Conservation (phyloP, 2,797 vertebrate species). For the Fistularia commersonii region DNA sequence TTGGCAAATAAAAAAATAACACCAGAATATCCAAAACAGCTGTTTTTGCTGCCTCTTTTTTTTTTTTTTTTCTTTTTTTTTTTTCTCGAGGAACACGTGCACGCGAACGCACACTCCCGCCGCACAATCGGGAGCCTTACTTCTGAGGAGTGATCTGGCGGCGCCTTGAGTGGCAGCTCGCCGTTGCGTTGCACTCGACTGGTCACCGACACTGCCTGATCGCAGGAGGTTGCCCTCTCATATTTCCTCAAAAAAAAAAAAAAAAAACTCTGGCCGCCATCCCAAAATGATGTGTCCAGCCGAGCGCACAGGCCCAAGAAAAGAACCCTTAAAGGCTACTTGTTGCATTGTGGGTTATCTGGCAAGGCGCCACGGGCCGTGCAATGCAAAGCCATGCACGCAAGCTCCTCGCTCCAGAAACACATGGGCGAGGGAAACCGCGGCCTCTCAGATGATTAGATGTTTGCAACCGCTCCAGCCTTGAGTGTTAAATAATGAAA, state of each 20-base stretch:
- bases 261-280: constrained; percentile 34
- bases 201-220: constrained; percentile 41
- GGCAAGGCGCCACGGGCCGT: constrained; percentile 33
- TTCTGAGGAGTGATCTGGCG: constrained; percentile 38
- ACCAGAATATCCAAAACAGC: constrained; percentile 41
- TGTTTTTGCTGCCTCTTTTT: constrained; percentile 29
- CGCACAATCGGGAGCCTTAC: constrained; percentile 37
- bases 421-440: constrained; percentile 2
- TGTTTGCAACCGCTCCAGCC: background rate
- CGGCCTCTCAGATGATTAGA: constrained; percentile 1
- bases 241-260: constrained; percentile 51
- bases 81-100: constrained; percentile 14
- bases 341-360: constrained; percentile 44
- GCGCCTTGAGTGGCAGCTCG: constrained; percentile 45
- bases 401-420: constrained; percentile 21
- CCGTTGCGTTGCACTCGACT: constrained; percentile 47
- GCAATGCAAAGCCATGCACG: constrained; percentile 20
- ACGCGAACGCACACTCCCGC: constrained; percentile 16
- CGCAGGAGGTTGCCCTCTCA: constrained; percentile 53
- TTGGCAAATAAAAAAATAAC: no score
- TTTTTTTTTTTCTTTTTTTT: no score
- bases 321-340: constrained; percentile 37
- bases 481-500: no score
- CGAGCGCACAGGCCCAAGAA: constrained; percentile 33
- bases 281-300: constrained; percentile 48